Conservation (phyloP, 2,113 vertebrate genomes). For the Gambusia affinis region DNA sequence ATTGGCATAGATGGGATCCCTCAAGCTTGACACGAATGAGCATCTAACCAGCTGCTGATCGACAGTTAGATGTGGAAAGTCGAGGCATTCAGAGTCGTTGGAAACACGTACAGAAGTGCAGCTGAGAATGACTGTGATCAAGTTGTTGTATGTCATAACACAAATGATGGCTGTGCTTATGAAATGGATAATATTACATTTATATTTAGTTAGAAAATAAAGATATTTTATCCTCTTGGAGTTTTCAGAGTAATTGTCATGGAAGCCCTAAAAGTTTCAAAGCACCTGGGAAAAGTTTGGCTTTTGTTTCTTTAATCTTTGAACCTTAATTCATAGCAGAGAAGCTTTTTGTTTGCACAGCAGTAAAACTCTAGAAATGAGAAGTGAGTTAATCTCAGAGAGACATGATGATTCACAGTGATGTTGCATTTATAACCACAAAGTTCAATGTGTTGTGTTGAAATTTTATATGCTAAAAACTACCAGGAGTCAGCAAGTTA, state of each 20-base stretch:
- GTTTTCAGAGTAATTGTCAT: conserved; percentile 23
- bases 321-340: conserved; percentile 38
- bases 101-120: neutral
- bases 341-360: conserved; percentile 46
- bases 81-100: conserved; percentile 4
- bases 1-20: conserved; percentile 49
- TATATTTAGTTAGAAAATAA: conserved; percentile 18
- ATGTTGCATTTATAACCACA: neutral
- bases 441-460: too few species aligned
- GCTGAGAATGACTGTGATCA: neutral
- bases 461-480: neutral
- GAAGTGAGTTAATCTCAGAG: conserved; percentile 48
- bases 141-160: neutral
- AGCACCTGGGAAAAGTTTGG: conserved; percentile 14
- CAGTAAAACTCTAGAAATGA: conserved; percentile 53
- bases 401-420: neutral
- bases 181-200: neutral
- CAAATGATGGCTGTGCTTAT: neutral
- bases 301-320: conserved; percentile 27
- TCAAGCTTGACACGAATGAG: conserved; percentile 40
- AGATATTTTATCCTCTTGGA: conserved; percentile 27
- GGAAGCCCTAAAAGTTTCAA: conserved; percentile 20
- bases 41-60: conserved; percentile 53
- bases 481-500: neutral
- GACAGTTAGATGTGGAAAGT: conserved; percentile 31